Evolutionary conservation across 1,140 invertebrate species (phyloP).

Genomic region (Eriocheir sinensis): DNA sequence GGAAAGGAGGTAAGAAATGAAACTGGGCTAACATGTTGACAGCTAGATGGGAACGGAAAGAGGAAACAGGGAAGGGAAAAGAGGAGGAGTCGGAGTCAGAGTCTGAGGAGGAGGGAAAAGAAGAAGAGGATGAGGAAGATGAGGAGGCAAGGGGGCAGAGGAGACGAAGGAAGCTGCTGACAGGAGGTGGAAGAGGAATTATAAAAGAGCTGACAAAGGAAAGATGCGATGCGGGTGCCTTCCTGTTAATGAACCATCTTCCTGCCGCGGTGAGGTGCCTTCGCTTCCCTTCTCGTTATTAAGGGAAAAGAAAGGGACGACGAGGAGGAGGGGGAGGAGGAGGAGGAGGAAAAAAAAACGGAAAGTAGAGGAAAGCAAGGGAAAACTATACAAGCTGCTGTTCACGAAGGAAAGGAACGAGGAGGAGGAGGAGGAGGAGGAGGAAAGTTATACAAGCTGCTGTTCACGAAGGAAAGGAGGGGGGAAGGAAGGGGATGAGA

Average conservation of each 20-base stretch:
- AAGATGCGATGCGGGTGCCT: constrained; percentile 9
- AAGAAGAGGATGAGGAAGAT: too few species aligned
- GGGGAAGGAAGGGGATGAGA: too few species aligned
- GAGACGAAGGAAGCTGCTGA: background rate
- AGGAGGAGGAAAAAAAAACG: background rate
- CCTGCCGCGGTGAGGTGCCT: background rate
- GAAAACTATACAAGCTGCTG: background rate
- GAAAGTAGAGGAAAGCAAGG: background rate
- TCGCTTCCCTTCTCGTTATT: background rate
- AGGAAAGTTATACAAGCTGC: background rate
- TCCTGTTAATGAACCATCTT: constrained; percentile 15
- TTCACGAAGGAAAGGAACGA: background rate
- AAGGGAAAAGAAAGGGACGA: too few species aligned
- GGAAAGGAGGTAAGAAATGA: too few species aligned
- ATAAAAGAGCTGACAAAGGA: background rate
- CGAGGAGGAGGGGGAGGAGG: too few species aligned
- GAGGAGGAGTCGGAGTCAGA: too few species aligned
- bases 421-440: constrained; percentile 18
- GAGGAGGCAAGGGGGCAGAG: too few species aligned
- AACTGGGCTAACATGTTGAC: too few species aligned
- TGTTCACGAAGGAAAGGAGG: too few species aligned
- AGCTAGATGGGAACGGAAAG: too few species aligned
- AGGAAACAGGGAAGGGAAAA: too few species aligned
- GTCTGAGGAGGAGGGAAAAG: too few species aligned
- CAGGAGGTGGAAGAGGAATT: background rate